Base-by-base conservation (phyloP, 2,888 invertebrate species). In the Drosophila nr. medialis region DNA sequence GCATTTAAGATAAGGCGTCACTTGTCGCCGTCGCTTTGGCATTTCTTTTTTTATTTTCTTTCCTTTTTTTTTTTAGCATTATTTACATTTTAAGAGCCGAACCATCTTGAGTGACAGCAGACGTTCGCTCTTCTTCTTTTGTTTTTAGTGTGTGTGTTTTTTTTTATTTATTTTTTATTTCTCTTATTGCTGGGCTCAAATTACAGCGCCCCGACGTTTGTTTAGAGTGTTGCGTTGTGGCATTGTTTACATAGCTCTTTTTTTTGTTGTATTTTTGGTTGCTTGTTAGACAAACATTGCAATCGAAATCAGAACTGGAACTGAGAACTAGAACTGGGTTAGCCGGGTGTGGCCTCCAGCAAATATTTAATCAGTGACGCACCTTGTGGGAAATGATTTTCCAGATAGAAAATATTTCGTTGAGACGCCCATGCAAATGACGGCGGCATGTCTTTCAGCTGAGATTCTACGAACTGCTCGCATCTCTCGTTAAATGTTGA, bases 1-100 rank as follows among this genome's bases (percentile, higher is more conserved):
- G 81, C 87, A 82, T 87, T 87, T 89, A 87, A 87, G 87, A 87
- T 87, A 90, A 87, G 88, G 82, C 88, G 85, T 87, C 79, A 80
- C 86, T 88, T 83, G 90, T 77, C 67, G 79, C 51, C 67, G 62
- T 77, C 68, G 80, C 79, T 67, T 70, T 65, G 73, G 81, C 79
- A 71, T 77, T 72, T 78, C 67, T 61, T 69, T 34, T 66, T 45
- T 49, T 61, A n/a, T 66, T 45, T 49, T 61, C 15, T 48, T 21
- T 51, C 4, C 66, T 59, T 50, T 53, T 48, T 48, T 51, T 56
- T 75, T 86, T 87, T 74, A 81, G 85, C 90, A 89, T 84, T 84
- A 84, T 84, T 84, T 89, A 89, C 84, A 84, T 89, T 87, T 84
- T 67, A 78, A 80, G 87, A 89, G 79, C 55, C 32, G 21, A 45